These are phyloP conservation scores for Holotrichia oblita DNA, from an alignment of 1,140 invertebrate genomes.

Conservation along the genomic window DNA sequence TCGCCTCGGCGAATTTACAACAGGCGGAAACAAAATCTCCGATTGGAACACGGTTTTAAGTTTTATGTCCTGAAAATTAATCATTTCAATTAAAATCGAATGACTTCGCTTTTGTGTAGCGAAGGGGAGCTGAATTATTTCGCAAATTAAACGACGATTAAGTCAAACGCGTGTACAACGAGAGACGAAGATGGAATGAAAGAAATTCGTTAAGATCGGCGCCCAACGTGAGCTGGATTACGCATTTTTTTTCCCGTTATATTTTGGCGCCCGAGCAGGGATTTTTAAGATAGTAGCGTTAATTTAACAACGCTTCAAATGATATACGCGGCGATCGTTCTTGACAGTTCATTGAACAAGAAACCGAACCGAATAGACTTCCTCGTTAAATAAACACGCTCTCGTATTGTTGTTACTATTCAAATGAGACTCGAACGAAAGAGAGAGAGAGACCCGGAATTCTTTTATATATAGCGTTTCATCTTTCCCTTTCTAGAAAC, in stretches of 20 bases:
- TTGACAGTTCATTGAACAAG: too few relatives aligned
- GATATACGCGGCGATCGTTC: too few relatives aligned
- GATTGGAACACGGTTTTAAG: neutral
- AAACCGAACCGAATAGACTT: neutral
- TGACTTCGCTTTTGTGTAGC: neutral
- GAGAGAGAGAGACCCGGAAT: neutral
- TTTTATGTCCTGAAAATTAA: slow-evolving; percentile 21
- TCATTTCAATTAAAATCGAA: slow-evolving; percentile 30
- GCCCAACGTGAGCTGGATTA: too few relatives aligned
- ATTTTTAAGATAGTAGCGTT: too few relatives aligned
- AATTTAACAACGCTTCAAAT: too few relatives aligned
- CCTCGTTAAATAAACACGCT: neutral
- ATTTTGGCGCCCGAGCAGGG: too few relatives aligned
- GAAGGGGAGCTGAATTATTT: too few relatives aligned
- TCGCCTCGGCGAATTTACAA: neutral
- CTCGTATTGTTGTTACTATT: neutral
- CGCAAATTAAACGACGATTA: too few relatives aligned
- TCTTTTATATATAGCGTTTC: neutral
- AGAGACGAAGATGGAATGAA: too few relatives aligned
- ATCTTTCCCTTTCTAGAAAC: neutral
- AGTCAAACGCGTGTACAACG: too few relatives aligned
- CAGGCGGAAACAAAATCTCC: neutral
- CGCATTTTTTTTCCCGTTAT: too few relatives aligned
- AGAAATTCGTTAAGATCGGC: too few relatives aligned
- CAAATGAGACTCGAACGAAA: neutral